A percentile compares a stretch with the other conserved stretches of the same genome.
Evolutionary conservation across 92 coral and sea anemone species (phyloP).

Genomic region (Actinernus sp.): DNA sequence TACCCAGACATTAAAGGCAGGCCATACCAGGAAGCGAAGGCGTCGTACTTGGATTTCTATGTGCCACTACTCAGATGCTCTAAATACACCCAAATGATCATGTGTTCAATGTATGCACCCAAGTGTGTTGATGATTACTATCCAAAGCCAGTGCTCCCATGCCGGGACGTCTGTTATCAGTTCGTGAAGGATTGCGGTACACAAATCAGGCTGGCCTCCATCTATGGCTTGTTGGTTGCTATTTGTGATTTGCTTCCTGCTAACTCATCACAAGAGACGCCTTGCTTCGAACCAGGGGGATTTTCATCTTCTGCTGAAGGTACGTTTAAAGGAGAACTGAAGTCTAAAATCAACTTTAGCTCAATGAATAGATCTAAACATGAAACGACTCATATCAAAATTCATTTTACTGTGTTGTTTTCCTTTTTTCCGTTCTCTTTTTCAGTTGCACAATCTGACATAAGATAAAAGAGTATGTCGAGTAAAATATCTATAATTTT

Average conservation of each 20-base stretch:
- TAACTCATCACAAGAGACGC: conserved; percentile 5
- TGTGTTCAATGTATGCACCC: conserved; percentile 66
- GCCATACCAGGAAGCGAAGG: conserved; percentile 44
- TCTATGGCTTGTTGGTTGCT: conserved; percentile 42
- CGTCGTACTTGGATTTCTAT: conserved; percentile 10
- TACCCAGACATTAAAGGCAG: conserved; percentile 29
- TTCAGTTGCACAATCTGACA: no score
- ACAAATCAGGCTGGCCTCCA: conserved; percentile 19
- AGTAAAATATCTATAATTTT: no score
- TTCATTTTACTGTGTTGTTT: no score
- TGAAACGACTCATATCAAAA: no score
- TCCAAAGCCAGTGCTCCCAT: conserved; percentile 62
- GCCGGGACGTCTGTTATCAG: conserved; percentile 68
- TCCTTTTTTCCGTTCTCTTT: no score
- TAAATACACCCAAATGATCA: conserved; percentile 40
- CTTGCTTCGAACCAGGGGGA: conserved; percentile 21
- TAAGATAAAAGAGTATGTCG: no score
- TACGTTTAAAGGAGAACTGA: no score
- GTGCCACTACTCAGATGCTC: conserved; percentile 39
- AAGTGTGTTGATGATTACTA: conserved; percentile 35
- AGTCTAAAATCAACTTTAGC: no score
- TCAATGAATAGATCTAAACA: no score
- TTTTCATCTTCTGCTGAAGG: conserved; percentile 17
- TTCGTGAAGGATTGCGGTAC: conserved; percentile 51
- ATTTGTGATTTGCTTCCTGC: conserved; percentile 69